phyloP scores from a whole-genome alignment of 1,140 invertebrate genomes.

The Pentalonia nigronervosa region DNA sequence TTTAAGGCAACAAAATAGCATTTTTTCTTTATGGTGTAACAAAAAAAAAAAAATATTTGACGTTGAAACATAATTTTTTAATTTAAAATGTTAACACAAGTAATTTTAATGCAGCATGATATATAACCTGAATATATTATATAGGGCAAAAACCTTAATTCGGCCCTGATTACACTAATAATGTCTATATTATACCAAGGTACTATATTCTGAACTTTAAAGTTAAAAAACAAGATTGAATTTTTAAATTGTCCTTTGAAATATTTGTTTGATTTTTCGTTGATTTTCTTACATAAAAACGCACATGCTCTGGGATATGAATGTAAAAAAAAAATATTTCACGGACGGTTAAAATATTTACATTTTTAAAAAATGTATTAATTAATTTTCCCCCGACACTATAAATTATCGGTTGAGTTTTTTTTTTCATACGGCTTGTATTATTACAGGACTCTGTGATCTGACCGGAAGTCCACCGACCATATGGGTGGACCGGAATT shows the following conservation, averaged over 20 bases:
- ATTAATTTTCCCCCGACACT: neutral
- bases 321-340: neutral
- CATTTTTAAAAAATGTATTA: neutral
- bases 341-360: neutral
- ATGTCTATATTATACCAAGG: neutral
- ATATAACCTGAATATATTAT: no score
- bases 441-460: constrained; percentile 42
- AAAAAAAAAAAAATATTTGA: no score
- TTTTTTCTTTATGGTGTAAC: no score
- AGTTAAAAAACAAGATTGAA: neutral
- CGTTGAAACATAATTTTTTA: no score
- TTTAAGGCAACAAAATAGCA: no score
- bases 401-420: neutral
- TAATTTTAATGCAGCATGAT: no score
- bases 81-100: no score
- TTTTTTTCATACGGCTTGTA: neutral
- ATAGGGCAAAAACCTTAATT: no score
- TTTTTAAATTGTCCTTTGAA: neutral
- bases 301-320: neutral
- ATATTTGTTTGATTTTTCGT: neutral
- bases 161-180: no score
- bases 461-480: constrained; percentile 64
- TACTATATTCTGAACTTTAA: neutral
- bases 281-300: neutral
- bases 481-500: constrained; percentile 71